These are phyloP conservation scores for Salmo trutta DNA, from an alignment of 2,797 vertebrate species.

Conservation along the genomic window DNA sequence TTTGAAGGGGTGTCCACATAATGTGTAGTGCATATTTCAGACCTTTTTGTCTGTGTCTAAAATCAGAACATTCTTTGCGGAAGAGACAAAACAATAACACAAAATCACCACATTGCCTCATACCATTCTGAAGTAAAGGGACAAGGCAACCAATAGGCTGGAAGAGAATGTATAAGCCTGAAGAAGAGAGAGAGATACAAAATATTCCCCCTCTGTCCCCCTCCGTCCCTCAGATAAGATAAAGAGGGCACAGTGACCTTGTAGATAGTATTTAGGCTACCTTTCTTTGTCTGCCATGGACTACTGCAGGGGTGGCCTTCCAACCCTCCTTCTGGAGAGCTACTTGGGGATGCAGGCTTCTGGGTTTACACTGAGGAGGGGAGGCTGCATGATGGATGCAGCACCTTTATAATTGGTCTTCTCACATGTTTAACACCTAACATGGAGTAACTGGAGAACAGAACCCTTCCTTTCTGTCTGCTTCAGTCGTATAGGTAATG, in stretches of 20 bases:
- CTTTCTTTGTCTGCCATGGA: background rate
- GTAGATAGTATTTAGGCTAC: constrained; percentile 35
- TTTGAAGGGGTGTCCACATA: too few relatives aligned
- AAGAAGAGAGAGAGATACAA: constrained; percentile 46
- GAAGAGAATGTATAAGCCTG: constrained; percentile 38
- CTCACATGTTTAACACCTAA: background rate
- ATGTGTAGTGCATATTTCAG: background rate
- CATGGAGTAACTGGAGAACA: constrained; percentile 5
- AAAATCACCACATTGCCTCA: constrained; percentile 1
- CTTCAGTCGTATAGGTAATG: background rate
- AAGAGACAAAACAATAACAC: background rate
- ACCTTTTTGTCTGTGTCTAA: background rate
- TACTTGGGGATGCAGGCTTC: background rate
- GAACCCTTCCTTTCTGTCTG: background rate
- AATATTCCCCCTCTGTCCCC: constrained; percentile 38
- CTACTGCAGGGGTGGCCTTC: background rate
- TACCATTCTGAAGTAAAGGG: constrained; percentile 36
- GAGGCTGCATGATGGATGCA: background rate
- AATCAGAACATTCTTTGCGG: background rate
- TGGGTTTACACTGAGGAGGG: background rate
- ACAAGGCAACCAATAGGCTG: constrained; percentile 20
- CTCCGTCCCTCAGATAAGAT: constrained; percentile 53
- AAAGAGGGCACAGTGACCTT: constrained; percentile 56
- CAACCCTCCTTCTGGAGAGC: background rate
- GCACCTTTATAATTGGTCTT: background rate